Base-by-base conservation (phyloP, 2,888 invertebrate genomes). In the Onchidella celtica region DNA sequence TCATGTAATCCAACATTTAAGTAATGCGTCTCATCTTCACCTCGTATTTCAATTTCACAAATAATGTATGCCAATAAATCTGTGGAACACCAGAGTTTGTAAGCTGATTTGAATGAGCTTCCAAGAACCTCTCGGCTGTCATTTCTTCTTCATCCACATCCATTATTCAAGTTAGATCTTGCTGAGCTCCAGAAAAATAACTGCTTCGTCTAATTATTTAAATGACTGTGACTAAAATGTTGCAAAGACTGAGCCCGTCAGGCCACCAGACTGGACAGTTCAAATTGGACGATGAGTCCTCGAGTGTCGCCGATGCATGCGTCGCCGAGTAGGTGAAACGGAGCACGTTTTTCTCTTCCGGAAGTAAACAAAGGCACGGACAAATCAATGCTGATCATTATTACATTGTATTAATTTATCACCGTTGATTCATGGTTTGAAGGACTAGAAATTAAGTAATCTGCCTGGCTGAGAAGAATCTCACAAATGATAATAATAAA, bases 1-100 rank as follows among this genome's bases (percentile, higher is more conserved):
- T n/a, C n/a, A n/a, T n/a, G n/a, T n/a, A n/a, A n/a, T n/a, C n/a
- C 0, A 59, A 59, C 0, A 6, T 6, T n/a, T n/a, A 6, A 59
- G 59, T 11, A 59, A 21, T 0, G 4, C 4, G 6, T 61, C 24
- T 24, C 3, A 27, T 1, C n/a, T 27, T 40, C 40, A 76, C 76
- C 76, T 76, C 76, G 9, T n/a, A 24, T 24, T 63, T 65, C 14
- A 76, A 34, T 61, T 76, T 76, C 4, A 14, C 14, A 14, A 63
- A 76, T 6, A 76, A 66, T 27, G 27, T 76, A n/a, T n/a, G 29
- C 76, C 76, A 76, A 34, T 76, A 76, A 0, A 65, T 21, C 29
- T 76, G 32, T 17, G 76, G 76, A 1, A 76, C 76, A 1, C 66
- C 66, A 32, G 76, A 76, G 2, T 27, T 27, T 29, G 0, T 65